Base-by-base conservation (phyloP, 2,797 vertebrate genomes). In the Oryzias dopingdopingensis region DNA sequence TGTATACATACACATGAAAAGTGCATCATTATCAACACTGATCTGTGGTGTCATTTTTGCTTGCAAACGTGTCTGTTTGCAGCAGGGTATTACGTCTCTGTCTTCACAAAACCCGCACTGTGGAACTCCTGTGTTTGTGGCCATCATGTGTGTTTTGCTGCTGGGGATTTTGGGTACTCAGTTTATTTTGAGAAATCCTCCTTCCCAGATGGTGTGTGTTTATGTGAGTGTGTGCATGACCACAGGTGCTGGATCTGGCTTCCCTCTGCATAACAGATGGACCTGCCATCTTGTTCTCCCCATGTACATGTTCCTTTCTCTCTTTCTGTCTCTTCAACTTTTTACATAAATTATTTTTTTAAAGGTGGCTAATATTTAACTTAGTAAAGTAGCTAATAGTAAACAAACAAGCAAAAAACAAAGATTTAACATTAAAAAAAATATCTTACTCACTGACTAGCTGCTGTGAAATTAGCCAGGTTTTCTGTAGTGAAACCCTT, bases 231-330 rank as follows among this genome's bases (percentile, higher is more conserved):
- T 42, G 53, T 52, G 45, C 7, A 41, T 59, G 65, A 73, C 70
- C 56, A 74, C 78, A 81, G 75, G 79, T 84, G 72, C 70, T 67
- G 61, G 70, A 68, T 83, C 80, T 91, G 90, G 90, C 87, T 79
- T 56, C 65, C 52, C 72, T 66, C 58, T 62, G 75, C 48, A 42
- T 78, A 82, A 86, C 90, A 92, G 90, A 92, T 92, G 90, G 90
- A 79, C 62, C 70, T 70, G 81, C 82, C 90, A 89, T 89, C 86
- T 76, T 91, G 85, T 74, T 83, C 86, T 80, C 87, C 61, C 79
- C 75, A 83, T 80, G 90, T 72, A 65, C 73, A 83, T 80, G 79
- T 85, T 83, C 82, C 62, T 56, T 42, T 81, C 68, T 53, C 65
- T 56, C 62, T 58, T 49, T 73, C 42, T 49, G 41, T 47, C 24